These are phyloP conservation scores for Microctonus aethiopoides DNA, from an alignment of 2,888 invertebrate genomes.

Conservation along the genomic window DNA sequence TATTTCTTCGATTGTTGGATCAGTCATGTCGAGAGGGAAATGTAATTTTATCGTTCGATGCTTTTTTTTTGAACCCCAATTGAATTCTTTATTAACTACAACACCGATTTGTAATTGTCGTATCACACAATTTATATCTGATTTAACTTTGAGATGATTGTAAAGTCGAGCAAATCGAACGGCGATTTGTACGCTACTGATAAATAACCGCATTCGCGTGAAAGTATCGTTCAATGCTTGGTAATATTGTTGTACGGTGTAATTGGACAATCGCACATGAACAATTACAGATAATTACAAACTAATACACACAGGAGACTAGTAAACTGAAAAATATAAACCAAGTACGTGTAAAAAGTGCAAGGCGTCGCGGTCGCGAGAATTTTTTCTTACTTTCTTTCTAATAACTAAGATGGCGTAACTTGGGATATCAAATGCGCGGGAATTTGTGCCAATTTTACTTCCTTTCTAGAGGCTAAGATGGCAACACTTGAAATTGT, in stretches of 20 bases:
- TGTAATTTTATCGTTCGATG: constrained; percentile 78
- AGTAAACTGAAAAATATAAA: no score
- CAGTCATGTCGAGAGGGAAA: constrained; percentile 75
- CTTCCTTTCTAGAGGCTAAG: no score
- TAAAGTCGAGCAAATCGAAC: constrained; percentile 36
- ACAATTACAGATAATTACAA: no score
- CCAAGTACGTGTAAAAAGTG: no score
- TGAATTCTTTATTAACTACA: constrained; percentile 22
- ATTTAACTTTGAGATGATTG: constrained; percentile 24
- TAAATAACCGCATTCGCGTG: constrained; percentile 54
- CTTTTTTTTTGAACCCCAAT: constrained; percentile 82
- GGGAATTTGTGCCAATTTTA: no score
- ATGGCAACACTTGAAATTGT: no score
- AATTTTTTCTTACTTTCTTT: no score
- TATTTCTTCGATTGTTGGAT: constrained; percentile 82
- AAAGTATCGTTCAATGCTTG: constrained; percentile 15
- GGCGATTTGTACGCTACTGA: constrained; percentile 40
- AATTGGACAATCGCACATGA: constrained; percentile 1
- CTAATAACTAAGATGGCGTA: no score
- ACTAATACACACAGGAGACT: no score
- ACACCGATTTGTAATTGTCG: constrained; percentile 5
- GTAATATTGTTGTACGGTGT: not conserved
- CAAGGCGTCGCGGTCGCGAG: no score
- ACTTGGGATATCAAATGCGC: no score
- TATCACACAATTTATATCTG: constrained; percentile 17